Base-by-base conservation (phyloP, 2,113 vertebrate genomes). In the Argyrosomus japonicus region DNA sequence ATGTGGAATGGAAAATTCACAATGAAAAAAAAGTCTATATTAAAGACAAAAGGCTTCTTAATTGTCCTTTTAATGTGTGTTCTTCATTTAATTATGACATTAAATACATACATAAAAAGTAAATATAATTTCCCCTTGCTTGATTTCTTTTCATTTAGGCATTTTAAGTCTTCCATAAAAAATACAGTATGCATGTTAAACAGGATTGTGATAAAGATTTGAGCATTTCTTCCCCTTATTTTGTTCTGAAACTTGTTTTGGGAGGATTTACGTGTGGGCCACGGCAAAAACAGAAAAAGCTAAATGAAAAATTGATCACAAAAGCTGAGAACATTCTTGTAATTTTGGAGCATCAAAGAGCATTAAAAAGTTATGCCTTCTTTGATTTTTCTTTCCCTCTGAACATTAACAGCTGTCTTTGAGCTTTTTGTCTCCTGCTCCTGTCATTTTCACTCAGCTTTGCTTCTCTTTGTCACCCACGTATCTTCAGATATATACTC, bases 261-360 rank as follows among this genome's bases (percentile, higher is more conserved):
- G 45, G n/a, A 65, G 65, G 45, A 76, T 68, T 73, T 50, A 45
- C 48, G 50, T 60, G 58, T 27, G 9, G 73, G 57, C 32, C 18
- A 23, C 4, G 5, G 15, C 25, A 60, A 74, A 63, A 74, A 36
- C 84, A 21, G 64, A 7, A 74, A 68, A 53, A 11, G 25, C 21
- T 6, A 12, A 15, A 88, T 89, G 18, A 89, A 90, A 83, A 74
- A 80, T 69, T 53, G 0, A 89, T 86, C 71, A 72, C 25, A 78
- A 83, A 86, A 50, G 80, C 77, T 48, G 60, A 15, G 48, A 71
- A 77, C 68, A 74, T 82, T 85, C 83, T 79, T 88, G 62, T 87
- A 56, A 89, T 89, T 90, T 53, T 19, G 45, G 25, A 9, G 57
- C 86, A 77, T 93, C 81, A 91, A 91, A 90, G 77, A 81, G 87